Evolutionary conservation across 2,113 vertebrate genomes (phyloP).

Genomic region (Phyllopteryx taeniolatus): DNA sequence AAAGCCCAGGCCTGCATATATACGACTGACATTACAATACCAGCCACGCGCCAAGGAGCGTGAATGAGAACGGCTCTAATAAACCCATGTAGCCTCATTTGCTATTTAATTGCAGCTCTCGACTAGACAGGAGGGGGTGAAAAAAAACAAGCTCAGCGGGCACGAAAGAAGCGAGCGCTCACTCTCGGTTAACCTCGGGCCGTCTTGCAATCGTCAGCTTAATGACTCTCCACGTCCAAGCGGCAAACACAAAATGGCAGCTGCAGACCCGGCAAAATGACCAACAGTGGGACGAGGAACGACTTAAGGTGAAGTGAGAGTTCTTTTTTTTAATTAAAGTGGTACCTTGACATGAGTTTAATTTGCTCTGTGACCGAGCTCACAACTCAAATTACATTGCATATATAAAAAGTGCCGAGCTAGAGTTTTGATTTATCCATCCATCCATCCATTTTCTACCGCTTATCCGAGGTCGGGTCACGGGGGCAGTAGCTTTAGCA

Average conservation of each 20-base stretch:
- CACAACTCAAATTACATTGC: neutral
- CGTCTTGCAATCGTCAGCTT: neutral
- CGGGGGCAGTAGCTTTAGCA: too few relatives aligned
- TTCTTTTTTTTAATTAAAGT: neutral
- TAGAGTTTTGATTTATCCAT: too few relatives aligned
- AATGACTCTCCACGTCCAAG: neutral
- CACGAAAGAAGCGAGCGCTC: neutral
- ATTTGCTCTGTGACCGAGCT: neutral
- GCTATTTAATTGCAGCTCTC: neutral
- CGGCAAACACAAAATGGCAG: neutral
- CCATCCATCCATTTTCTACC: too few relatives aligned
- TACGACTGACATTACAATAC: constrained; percentile 5
- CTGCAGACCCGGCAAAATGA: neutral
- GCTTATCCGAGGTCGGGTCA: too few relatives aligned
- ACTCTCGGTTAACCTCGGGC: neutral
- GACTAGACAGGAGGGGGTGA: neutral
- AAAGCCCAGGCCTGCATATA: neutral
- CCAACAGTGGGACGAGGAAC: neutral
- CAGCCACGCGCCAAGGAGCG: neutral
- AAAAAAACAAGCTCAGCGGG: neutral
- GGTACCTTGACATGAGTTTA: neutral
- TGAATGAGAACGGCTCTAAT: constrained; percentile 7
- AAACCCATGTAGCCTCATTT: constrained; percentile 6
- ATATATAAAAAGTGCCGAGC: too few relatives aligned
- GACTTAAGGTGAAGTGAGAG: neutral